Evolutionary conservation across 2,113 vertebrate species (phyloP).

Genomic region (Syrrhaptes paradoxus): DNA sequence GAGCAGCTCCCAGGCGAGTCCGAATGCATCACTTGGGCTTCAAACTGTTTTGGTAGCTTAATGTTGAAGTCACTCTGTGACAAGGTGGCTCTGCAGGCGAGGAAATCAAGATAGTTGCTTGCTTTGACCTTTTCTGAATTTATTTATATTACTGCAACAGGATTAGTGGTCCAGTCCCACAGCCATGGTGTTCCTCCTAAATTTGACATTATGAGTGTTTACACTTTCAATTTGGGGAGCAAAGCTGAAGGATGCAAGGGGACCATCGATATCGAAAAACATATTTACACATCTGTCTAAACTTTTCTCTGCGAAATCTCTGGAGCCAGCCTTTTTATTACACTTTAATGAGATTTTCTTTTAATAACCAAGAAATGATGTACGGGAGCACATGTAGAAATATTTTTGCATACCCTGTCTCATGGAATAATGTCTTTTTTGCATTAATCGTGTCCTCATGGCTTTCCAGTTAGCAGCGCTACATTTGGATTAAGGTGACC

Average conservation of each 20-base stretch:
- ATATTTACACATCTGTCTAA: conserved; percentile 61
- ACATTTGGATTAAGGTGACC: background rate
- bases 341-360: conserved; percentile 38
- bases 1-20: background rate
- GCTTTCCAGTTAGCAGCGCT: background rate
- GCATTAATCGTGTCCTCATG: background rate
- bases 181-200: background rate
- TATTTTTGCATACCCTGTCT: background rate
- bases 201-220: background rate
- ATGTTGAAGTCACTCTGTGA: background rate
- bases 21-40: background rate
- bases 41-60: background rate
- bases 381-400: background rate
- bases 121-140: conserved; percentile 23
- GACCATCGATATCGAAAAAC: background rate
- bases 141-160: background rate
- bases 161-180: background rate
- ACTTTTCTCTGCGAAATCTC: conserved; percentile 14
- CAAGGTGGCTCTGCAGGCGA: background rate
- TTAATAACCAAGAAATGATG: background rate
- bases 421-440: background rate
- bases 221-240: conserved; percentile 21
- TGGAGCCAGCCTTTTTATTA: conserved; percentile 9
- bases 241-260: background rate
- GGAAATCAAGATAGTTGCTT: background rate